Conservation (phyloP, 2,888 invertebrate genomes). For the Rhimphoctona megacephalus region DNA sequence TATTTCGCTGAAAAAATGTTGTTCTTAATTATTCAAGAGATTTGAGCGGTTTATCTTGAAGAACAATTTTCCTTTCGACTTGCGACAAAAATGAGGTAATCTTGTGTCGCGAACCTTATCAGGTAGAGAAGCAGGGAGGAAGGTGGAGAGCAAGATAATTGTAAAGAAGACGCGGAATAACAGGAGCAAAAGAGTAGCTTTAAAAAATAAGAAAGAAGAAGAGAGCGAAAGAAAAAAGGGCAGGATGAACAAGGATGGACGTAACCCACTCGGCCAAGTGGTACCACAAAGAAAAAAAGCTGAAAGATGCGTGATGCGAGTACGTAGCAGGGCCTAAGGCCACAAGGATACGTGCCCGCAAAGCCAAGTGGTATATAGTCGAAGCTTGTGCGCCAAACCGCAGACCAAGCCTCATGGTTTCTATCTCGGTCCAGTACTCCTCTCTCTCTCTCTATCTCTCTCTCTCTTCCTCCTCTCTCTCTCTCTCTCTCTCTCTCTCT, state of each 20-base stretch:
- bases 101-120: constrained; percentile 29
- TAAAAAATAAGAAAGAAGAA: constrained; percentile 23
- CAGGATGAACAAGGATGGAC: constrained; percentile 40
- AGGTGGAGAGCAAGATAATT: constrained; percentile 26
- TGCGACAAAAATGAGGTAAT: constrained; percentile 38
- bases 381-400: constrained; percentile 56
- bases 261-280: constrained; percentile 42
- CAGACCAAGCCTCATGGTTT: constrained; percentile 32
- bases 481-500: not conserved
- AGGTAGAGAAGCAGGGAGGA: constrained; percentile 14
- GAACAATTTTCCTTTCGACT: not conserved
- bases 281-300: constrained; percentile 54
- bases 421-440: constrained; percentile 39
- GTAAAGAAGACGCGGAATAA: constrained; percentile 23
- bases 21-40: constrained; percentile 18
- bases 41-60: constrained; percentile 21
- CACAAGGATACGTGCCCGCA: constrained; percentile 75
- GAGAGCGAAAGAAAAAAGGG: constrained; percentile 23
- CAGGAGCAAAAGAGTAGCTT: constrained; percentile 3
- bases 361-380: constrained; percentile 73
- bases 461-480: not conserved
- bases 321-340: constrained; percentile 77
- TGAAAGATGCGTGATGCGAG: constrained; percentile 76
- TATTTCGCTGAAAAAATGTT: not conserved
- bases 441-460: not conserved